Evolutionary conservation across 2,888 invertebrate genomes (phyloP).

Genomic region (Horisme vitalbata): DNA sequence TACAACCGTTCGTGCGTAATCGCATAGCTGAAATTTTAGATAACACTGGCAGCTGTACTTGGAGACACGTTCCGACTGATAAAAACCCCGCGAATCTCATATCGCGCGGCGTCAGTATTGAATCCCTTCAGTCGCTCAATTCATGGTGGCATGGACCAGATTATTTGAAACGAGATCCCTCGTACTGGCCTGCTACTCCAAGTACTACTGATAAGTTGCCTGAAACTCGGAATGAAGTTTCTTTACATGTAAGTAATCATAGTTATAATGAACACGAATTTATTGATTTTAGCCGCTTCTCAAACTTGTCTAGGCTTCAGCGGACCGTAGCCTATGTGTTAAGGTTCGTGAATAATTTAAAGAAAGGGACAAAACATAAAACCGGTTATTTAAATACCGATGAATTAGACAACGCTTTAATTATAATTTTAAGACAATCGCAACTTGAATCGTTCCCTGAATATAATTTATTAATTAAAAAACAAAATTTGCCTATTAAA

Average conservation of each 20-base stretch:
- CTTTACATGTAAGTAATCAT: slow-evolving; percentile 16
- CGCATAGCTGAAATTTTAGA: too few relatives aligned
- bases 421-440: slow-evolving; percentile 15
- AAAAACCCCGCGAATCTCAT: slow-evolving; percentile 37
- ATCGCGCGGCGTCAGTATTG: slow-evolving; percentile 31
- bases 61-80: slow-evolving; percentile 35
- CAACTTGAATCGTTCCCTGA: slow-evolving; percentile 32
- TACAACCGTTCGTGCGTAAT: too few relatives aligned
- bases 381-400: not conserved
- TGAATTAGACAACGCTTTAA: slow-evolving; percentile 22
- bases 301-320: too few relatives aligned
- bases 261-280: too few relatives aligned
- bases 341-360: too few relatives aligned
- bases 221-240: slow-evolving; percentile 14
- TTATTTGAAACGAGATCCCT: slow-evolving; percentile 13
- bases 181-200: slow-evolving; percentile 19
- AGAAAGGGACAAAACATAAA: too few relatives aligned
- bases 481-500: slow-evolving; percentile 15
- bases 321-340: too few relatives aligned
- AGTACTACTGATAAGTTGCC: slow-evolving; percentile 6
- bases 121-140: not conserved
- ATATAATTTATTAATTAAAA: slow-evolving; percentile 22
- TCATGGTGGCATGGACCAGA: slow-evolving; percentile 37
- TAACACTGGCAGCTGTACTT: slow-evolving; percentile 2
- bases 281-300: too few relatives aligned